Evolutionary conservation across 2,113 vertebrate species (phyloP), one percentile per base, ranked within the genome.

Genomic region (Thalassoma bifasciatum): DNA sequence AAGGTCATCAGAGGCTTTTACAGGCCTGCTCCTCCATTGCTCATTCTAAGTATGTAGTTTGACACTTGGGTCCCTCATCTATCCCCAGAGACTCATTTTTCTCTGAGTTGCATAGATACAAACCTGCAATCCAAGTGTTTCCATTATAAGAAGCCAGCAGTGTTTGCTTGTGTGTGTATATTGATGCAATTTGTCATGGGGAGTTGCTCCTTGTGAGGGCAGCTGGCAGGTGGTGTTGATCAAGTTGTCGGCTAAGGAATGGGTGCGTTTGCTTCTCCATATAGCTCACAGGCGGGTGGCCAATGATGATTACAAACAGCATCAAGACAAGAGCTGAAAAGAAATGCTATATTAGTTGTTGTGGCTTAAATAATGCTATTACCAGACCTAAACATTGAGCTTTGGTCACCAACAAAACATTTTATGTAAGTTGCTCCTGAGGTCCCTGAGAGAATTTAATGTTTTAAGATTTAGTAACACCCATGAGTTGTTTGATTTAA

Each of bases 1-100:
- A 93, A 93, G 90, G 92, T 92, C 91, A 93, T 71, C 3, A 59
- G 46, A 88, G 66, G 84, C 74, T 73, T 89, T 94, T 92, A 89
- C 67, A 78, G 75, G 68, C 81, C 73, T 69, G 71, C 63, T 88
- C 67, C 60, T 84, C 81, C 79, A 92, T 92, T 93, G 89, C 78
- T 93, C 91, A 92, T 91, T 89, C 80, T 86, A 92, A 92, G 83
- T 87, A 76, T 81, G 82, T 49, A 72, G 83, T 86, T 89, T 93
- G 92, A 91, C 87, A 89, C 73, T 44, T 30, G 62, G 76, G 83
- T 90, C 79, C 82, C 76, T 30, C 11, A 13, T 71, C 21, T 52
- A 14, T 53, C 59, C 75, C 46, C 9, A 11, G 81, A 77, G 84
- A 78, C 77, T 77, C 54, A 79, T 89, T 90, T 90, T 67, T 77